Conservation (phyloP, 2,888 invertebrate genomes). For the Ypsolopha scabrella region DNA sequence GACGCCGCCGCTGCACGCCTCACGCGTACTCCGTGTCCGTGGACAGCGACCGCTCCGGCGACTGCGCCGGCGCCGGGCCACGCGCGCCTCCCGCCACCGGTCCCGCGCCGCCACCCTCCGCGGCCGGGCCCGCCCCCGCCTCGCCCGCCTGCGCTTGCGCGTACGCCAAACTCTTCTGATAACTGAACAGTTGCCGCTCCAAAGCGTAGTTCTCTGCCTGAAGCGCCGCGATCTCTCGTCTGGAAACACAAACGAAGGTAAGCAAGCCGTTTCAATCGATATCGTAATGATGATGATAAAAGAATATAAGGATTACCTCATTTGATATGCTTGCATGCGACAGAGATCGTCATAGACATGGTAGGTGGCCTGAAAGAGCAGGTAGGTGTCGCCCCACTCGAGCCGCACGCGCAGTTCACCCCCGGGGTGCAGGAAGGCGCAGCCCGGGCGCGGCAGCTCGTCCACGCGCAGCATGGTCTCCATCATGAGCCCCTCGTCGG, state of each 20-base stretch:
- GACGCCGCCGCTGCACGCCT: constrained; percentile 29
- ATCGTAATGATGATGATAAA: not conserved
- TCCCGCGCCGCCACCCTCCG: constrained; percentile 35
- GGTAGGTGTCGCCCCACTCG: constrained; percentile 86
- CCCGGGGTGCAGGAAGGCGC: constrained; percentile 78
- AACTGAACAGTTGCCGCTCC: constrained; percentile 85
- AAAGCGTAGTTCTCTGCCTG: constrained; percentile 88
- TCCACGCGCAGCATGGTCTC: constrained; percentile 81
- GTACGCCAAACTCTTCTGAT: constrained; percentile 82
- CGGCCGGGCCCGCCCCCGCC: constrained; percentile 28
- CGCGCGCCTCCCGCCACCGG: constrained; percentile 31
- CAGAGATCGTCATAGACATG: constrained; percentile 87
- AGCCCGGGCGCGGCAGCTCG: constrained; percentile 76
- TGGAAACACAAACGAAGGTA: constrained; percentile 35
- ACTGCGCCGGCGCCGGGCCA: constrained; percentile 35
- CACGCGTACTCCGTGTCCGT: constrained; percentile 82
- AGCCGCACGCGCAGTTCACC: constrained; percentile 81
- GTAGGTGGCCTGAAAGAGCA: constrained; percentile 84
- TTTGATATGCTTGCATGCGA: constrained; percentile 84
- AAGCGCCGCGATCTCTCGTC: constrained; percentile 81
- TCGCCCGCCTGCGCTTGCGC: constrained; percentile 75
- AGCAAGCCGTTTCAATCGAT: not conserved
- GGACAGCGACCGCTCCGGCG: constrained; percentile 71
- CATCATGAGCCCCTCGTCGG: constrained; percentile 85
- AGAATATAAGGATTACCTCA: constrained; percentile 69